Conservation (phyloP, 2,888 invertebrate species). For the Prenolepis imparis region DNA sequence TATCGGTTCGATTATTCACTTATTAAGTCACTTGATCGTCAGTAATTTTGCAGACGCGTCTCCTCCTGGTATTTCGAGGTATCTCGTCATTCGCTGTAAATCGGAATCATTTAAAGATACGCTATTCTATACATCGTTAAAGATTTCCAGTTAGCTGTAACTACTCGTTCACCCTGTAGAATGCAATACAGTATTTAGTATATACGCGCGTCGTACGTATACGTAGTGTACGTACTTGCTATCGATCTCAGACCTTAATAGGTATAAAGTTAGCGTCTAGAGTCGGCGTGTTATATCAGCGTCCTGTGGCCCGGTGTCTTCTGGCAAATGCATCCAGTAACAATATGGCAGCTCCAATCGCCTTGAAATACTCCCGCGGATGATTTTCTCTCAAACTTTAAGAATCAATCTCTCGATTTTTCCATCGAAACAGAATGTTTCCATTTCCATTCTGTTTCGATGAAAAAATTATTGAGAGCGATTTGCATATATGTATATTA, state of each 20-base stretch:
- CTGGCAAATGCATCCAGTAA: conserved; percentile 66
- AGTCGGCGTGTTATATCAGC: conserved; percentile 53
- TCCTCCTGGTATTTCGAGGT: neutral
- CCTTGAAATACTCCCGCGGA: conserved; percentile 32
- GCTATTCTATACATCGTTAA: neutral
- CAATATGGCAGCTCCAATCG: conserved; percentile 63
- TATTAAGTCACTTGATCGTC: conserved; percentile 25
- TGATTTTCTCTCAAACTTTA: conserved; percentile 17
- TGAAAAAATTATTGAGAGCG: neutral
- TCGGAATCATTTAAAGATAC: neutral
- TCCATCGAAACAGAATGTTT: neutral
- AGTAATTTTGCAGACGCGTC: neutral
- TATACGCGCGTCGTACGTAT: conserved; percentile 63
- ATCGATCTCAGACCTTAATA: conserved; percentile 69
- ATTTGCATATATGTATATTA: too few species aligned
- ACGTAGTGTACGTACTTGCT: conserved; percentile 57
- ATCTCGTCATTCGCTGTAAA: neutral
- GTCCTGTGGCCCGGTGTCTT: conserved; percentile 58
- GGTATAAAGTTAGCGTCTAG: conserved; percentile 69
- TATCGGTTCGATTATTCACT: conserved; percentile 19
- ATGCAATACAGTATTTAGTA: conserved; percentile 63
- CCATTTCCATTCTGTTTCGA: neutral
- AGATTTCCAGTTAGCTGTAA: conserved; percentile 13
- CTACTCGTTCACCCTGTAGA: conserved; percentile 21
- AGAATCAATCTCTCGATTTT: conserved; percentile 24